These are phyloP conservation scores for Pyxicephalus adspersus DNA, from an alignment of 2,113 vertebrate genomes.

Conservation along the genomic window DNA sequence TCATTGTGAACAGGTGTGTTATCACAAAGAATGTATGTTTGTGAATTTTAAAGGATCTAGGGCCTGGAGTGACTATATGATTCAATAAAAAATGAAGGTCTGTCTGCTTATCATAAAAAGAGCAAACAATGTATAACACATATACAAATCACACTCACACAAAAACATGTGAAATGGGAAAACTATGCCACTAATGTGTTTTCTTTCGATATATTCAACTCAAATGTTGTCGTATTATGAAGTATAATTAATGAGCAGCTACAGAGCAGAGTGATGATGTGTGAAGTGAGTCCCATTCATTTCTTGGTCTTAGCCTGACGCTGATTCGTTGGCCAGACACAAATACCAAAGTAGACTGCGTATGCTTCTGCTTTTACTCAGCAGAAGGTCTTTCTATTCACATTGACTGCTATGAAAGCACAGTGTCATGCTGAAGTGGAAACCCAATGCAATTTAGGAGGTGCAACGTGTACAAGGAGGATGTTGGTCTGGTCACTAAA, in stretches of 20 bases:
- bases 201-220: conserved; percentile 64
- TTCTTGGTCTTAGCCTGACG: conserved; percentile 30
- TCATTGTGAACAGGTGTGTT: not conserved
- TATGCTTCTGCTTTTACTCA: conserved; percentile 37
- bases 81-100: not conserved
- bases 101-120: conserved; percentile 1
- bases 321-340: conserved; percentile 38
- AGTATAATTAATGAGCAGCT: conserved; percentile 63
- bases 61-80: not conserved
- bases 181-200: conserved; percentile 54
- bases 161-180: conserved; percentile 34
- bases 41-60: not conserved
- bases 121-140: not conserved
- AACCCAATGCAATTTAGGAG: conserved; percentile 55
- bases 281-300: conserved; percentile 48
- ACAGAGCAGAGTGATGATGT: conserved; percentile 61
- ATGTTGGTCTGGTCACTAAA: conserved; percentile 32
- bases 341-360: conserved; percentile 38
- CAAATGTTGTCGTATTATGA: conserved; percentile 63
- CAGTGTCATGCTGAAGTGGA: conserved; percentile 34
- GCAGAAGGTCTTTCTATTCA: conserved; percentile 37
- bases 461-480: conserved; percentile 20
- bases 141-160: not conserved
- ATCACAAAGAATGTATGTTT: not conserved
- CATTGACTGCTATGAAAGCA: conserved; percentile 46